Percentiles rank a stretch among this genome's conserved stretches.
Conservation (phyloP, 2,888 invertebrate genomes). For the Tortrix viridana region DNA sequence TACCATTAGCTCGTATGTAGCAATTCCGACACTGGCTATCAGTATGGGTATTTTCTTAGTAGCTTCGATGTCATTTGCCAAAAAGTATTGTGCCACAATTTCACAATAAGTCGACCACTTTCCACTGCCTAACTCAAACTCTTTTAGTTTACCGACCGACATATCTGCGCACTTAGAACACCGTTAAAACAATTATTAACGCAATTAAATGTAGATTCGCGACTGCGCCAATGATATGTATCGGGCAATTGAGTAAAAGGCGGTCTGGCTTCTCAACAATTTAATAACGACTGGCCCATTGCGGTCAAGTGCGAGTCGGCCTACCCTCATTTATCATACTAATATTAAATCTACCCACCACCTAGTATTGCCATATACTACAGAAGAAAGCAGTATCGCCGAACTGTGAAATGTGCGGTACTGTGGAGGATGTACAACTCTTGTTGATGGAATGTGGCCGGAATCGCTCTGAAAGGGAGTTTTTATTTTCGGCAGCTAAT, state of each 20-base stretch:
- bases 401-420: too few relatives aligned
- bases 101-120: slow-evolving; percentile 8
- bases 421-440: too few relatives aligned
- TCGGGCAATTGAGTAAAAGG: neutral
- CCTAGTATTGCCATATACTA: too few relatives aligned
- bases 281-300: too few relatives aligned
- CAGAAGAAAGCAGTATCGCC: too few relatives aligned
- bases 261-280: neutral
- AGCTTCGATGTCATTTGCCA: neutral
- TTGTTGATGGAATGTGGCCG: too few relatives aligned
- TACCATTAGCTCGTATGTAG: slow-evolving; percentile 15
- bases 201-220: neutral
- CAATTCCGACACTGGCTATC: slow-evolving; percentile 11
- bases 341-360: too few relatives aligned
- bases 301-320: too few relatives aligned
- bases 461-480: too few relatives aligned
- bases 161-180: neutral
- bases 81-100: slow-evolving; percentile 9
- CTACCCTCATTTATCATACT: too few relatives aligned
- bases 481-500: too few relatives aligned
- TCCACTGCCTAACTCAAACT: slow-evolving; percentile 4
- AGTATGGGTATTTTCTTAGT: slow-evolving; percentile 2
- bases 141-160: slow-evolving; percentile 3
- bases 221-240: slow-evolving; percentile 17
- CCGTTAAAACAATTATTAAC: neutral